phyloP scores from a whole-genome alignment of 2,888 invertebrate genomes.

The Oxytorus armatus region DNA sequence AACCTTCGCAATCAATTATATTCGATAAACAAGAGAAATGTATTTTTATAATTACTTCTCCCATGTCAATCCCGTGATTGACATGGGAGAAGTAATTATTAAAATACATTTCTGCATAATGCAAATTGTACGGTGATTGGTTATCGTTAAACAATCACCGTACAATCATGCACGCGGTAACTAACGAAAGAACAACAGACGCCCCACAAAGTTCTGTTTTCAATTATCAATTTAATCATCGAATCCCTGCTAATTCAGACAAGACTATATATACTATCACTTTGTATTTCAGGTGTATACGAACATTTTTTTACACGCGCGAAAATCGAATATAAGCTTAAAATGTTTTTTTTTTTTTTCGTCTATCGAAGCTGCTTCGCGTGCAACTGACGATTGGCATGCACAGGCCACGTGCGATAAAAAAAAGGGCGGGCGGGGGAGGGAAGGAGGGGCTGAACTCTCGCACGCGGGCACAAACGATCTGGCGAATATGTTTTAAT shows the following conservation, averaged over 20 bases:
- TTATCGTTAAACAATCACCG: too few relatives aligned
- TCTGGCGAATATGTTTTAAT: conserved; percentile 64
- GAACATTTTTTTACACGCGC: conserved; percentile 17
- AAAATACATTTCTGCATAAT: not conserved
- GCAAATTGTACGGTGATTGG: too few relatives aligned
- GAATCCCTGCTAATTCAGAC: conserved; percentile 33
- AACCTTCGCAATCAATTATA: not conserved
- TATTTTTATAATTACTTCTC: not conserved
- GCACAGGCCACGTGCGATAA: conserved; percentile 55
- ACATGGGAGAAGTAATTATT: not conserved
- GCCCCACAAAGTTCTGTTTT: conserved; percentile 17
- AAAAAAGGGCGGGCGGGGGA: too few relatives aligned
- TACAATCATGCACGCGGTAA: not conserved
- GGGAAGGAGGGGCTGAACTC: too few relatives aligned
- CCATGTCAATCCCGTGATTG: not conserved
- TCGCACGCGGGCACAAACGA: conserved; percentile 52
- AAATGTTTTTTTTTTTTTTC: conserved; percentile 43
- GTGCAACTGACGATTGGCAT: too few relatives aligned
- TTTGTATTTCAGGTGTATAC: conserved; percentile 12
- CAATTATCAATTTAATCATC: conserved; percentile 24
- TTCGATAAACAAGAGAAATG: not conserved
- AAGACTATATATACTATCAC: conserved; percentile 1
- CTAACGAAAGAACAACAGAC: not conserved
- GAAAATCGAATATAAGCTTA: conserved; percentile 48
- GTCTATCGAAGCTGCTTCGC: conserved; percentile 50